Base-by-base conservation (phyloP, 2,113 vertebrate species). In the Pao palembangensis region DNA sequence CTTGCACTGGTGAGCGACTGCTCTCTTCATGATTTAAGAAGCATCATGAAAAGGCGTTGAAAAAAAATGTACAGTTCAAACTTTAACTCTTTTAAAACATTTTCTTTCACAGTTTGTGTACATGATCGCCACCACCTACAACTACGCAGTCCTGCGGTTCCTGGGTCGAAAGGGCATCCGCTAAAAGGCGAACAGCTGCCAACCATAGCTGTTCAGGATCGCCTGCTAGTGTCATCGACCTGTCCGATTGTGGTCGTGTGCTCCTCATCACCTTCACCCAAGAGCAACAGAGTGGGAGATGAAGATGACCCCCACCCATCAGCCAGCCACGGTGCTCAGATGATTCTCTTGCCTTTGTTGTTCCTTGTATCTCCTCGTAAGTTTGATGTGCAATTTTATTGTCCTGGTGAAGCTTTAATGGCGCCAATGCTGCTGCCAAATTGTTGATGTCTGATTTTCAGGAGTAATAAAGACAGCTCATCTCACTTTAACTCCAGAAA, bases 131-230 rank as follows among this genome's bases (percentile, higher is more conserved):
- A 90, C 95, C 79, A 96, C 97, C 87, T 99, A 98, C 91, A 99
- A 99, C 91, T 98, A 96, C 0, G 97, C 96, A 3, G 92, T 99
- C 67, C 89, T 98, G 87, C 93, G 91, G 87, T 95, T 99, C 89
- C 93, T 98, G 87, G 94, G 97, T 82, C 92, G 95, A 87, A 95
- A 96, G 89, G 91, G 91, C 18, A 76, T 92, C 87, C 96, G 94
- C 88, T 98, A 93, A 92, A 55, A 23, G 34, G 34, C 3, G 34
- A 38, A 8, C 1, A 38, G 34, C 34, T 38, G 34, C 8, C 34
- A 71, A 47, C 69, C 57, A 51, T 59, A 57, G 71, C 64, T 58
- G 43, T 66, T 50, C 61, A 47, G 61, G 25, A 28, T 67, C 46
- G 67, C 64, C 64, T 48, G 51, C 46, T 59, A 57, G 68, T 67